Base-by-base conservation (phyloP, 1,140 invertebrate species). In the Antheraea mylitta region DNA sequence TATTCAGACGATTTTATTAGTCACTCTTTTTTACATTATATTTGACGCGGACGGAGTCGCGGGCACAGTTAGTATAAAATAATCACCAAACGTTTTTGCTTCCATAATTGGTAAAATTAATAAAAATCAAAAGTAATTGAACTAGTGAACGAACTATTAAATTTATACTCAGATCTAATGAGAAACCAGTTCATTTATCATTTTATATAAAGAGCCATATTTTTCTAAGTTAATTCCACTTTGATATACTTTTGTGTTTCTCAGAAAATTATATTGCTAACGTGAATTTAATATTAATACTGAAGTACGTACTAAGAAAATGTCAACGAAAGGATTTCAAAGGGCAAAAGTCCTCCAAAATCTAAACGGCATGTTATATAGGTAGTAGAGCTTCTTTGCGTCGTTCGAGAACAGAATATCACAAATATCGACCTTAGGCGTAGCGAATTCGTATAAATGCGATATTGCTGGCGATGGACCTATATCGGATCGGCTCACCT, bases 401-500 rank as follows among this genome's bases (percentile, higher is more conserved):
- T 13, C 58, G 67, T 72, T 73, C 74, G 63, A 73, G 73, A 75
- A 74, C 60, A 61, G 67, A 65, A 70, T 68, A 64, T 69, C 42
- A 38, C 45, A 53, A 69, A 67, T 71, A 67, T 58, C 59, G 66
- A 61, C 60, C 38, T 64, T 65, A 62, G 60, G 37, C 65, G 59
- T 78, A 75, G 73, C 73, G 73, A 78, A 74, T 70, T 76, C 73
- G 75, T 78, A 73, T 74, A 78, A 78, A 73, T 78, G 71, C 76
- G 72, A 63, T 78, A 71, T 73, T 59, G 67, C 58, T 61, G 68
- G 62, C 73, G 66, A 59, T 67, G 60, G 76, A 63, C 65, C 62
- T 38, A 58, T 48, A 67, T 30, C 10, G 42, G 63, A 13, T 48
- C 64, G 69, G 66, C 61, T 77, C 73, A 78, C 76, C 76, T 78